These are phyloP conservation scores for Mesorhabditis belari DNA, from an alignment of 2,888 invertebrate species.

Conservation along the genomic window DNA sequence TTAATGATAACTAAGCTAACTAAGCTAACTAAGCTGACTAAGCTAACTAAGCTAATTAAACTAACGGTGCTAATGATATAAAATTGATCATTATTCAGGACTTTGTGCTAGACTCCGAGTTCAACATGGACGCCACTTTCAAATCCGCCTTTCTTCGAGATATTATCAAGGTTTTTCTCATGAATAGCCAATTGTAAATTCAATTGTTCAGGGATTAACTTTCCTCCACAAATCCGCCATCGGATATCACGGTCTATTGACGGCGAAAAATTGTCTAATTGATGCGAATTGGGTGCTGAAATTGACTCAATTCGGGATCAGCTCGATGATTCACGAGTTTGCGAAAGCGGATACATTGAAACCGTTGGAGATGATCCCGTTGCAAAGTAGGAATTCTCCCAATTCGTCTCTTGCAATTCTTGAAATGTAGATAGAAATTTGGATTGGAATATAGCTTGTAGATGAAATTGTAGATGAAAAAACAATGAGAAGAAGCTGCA, in stretches of 20 bases:
- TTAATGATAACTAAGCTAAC: no score
- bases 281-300: slow-evolving; percentile 51
- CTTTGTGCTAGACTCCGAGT: slow-evolving; percentile 38
- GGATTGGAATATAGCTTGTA: no score
- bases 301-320: slow-evolving; percentile 41
- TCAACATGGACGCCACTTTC: slow-evolving; percentile 47
- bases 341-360: slow-evolving; percentile 15
- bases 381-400: not conserved
- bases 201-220: slow-evolving; percentile 30
- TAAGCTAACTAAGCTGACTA: no score
- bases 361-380: not conserved
- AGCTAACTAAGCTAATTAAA: no score
- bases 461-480: no score
- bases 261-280: slow-evolving; percentile 40
- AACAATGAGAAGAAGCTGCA: no score
- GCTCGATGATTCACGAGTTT: slow-evolving; percentile 28
- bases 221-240: slow-evolving; percentile 45
- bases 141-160: slow-evolving; percentile 49
- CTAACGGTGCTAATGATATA: no score
- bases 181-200: no score
- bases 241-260: slow-evolving; percentile 43
- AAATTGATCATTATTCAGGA: slow-evolving; percentile 28
- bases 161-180: slow-evolving; percentile 39
- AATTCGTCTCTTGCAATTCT: not conserved
- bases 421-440: not conserved